These are phyloP conservation scores for Platysternon megacephalum DNA, from an alignment of 2,113 vertebrate genomes.

Conservation along the genomic window DNA sequence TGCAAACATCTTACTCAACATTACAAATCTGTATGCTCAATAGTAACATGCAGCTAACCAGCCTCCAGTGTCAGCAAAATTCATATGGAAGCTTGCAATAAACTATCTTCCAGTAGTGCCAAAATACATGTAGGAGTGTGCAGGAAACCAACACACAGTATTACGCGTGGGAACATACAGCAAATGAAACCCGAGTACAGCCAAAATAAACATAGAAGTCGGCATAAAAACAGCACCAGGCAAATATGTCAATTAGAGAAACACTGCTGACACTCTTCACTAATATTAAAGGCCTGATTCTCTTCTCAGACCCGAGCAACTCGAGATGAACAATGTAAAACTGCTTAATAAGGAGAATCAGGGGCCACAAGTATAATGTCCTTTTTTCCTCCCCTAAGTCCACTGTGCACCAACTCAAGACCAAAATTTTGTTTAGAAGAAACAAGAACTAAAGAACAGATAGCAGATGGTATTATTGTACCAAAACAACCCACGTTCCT, in stretches of 20 bases:
- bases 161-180: background rate
- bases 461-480: background rate
- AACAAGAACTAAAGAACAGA: background rate
- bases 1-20: background rate
- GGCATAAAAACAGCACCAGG: background rate
- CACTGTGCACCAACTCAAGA: background rate
- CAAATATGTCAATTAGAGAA: background rate
- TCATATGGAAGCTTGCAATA: background rate
- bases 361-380: background rate
- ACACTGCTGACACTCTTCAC: slow-evolving; percentile 21
- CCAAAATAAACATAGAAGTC: background rate
- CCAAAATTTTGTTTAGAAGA: slow-evolving; percentile 26
- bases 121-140: background rate
- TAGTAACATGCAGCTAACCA: background rate
- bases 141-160: slow-evolving; percentile 14
- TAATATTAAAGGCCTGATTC: background rate
- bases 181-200: background rate
- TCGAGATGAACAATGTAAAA: background rate
- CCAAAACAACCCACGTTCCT: slow-evolving; percentile 41
- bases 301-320: background rate
- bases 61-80: background rate
- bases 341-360: slow-evolving; percentile 27
- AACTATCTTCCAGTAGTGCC: background rate
- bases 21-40: background rate
- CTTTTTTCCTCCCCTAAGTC: fast-evolving